Evolutionary conservation across 30 jellyfish, hydroid and myxozoan species (phyloP).

Genomic region (Euphysa ruthae): DNA sequence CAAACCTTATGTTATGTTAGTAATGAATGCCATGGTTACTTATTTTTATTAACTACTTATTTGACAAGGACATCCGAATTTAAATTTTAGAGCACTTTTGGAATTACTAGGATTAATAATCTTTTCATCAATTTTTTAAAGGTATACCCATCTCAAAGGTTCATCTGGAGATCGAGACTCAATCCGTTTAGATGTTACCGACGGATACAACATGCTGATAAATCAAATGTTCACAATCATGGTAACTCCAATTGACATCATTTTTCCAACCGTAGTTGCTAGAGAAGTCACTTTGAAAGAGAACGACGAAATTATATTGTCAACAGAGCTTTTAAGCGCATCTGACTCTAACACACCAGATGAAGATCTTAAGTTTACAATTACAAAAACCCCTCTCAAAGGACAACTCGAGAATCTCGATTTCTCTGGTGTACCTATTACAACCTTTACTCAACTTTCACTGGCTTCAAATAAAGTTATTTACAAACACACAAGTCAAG

Average conservation of each 20-base stretch:
- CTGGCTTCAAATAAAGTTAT: slow-evolving; percentile 80
- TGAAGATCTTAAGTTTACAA: slow-evolving; percentile 47
- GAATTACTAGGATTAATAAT: too few species aligned
- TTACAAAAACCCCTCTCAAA: slow-evolving; percentile 75
- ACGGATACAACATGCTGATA: slow-evolving; percentile 79
- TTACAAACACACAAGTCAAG: slow-evolving; percentile 76
- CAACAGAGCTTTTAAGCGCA: slow-evolving; percentile 94
- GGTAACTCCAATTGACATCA: slow-evolving; percentile 74
- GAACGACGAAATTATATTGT: slow-evolving; percentile 58
- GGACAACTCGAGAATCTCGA: slow-evolving; percentile 75
- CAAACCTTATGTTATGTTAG: too few species aligned
- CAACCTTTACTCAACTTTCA: slow-evolving; percentile 76
- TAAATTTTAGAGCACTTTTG: too few species aligned
- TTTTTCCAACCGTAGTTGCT: slow-evolving; percentile 79
- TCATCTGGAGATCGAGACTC: slow-evolving; percentile 73
- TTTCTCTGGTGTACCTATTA: slow-evolving; percentile 76
- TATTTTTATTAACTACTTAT: too few species aligned
- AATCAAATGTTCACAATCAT: slow-evolving; percentile 71
- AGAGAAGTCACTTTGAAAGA: slow-evolving; percentile 69
- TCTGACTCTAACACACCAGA: slow-evolving; percentile 87
- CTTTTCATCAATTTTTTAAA: background rate
- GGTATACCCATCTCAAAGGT: slow-evolving; percentile 47
- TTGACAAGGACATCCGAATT: too few species aligned
- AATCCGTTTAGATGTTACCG: slow-evolving; percentile 84
- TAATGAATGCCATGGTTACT: too few species aligned